Evolutionary conservation across 2,113 vertebrate genomes (phyloP).

Genomic region (Brachyhypopomus occidentalis): DNA sequence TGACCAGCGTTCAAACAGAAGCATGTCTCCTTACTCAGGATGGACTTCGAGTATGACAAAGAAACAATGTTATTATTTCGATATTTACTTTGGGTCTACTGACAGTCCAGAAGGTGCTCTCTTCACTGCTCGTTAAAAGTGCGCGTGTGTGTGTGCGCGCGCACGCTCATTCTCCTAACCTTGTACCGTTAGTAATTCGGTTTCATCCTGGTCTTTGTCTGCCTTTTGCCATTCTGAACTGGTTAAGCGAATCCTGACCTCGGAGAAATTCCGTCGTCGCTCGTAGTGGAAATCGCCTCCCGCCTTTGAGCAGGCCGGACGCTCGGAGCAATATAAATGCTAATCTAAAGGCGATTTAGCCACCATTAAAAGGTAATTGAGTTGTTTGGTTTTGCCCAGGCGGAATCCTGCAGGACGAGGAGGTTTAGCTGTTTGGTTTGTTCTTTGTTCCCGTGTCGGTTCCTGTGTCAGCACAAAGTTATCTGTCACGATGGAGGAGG

Average conservation of each 20-base stretch:
- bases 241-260: constrained; percentile 9
- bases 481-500: not conserved
- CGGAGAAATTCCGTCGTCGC: not conserved
- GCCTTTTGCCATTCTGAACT: constrained; percentile 18
- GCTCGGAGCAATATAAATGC: constrained; percentile 59
- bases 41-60: not conserved
- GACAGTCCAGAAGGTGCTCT: not conserved
- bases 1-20: not conserved
- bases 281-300: constrained; percentile 25
- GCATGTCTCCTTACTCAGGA: not conserved
- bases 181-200: not conserved
- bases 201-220: not conserved
- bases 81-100: not conserved
- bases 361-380: constrained; percentile 57
- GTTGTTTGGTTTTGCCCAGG: constrained; percentile 46
- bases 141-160: not conserved
- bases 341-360: constrained; percentile 60
- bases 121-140: not conserved
- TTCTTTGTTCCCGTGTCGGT: not conserved
- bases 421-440: not conserved
- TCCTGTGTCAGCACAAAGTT: not conserved
- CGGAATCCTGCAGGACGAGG: constrained; percentile 15
- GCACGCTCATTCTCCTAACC: not conserved
- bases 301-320: constrained; percentile 27
- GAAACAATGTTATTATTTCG: not conserved